Evolutionary conservation across 2,888 invertebrate genomes (phyloP).

Genomic region (Oegoconia quadripuncta): DNA sequence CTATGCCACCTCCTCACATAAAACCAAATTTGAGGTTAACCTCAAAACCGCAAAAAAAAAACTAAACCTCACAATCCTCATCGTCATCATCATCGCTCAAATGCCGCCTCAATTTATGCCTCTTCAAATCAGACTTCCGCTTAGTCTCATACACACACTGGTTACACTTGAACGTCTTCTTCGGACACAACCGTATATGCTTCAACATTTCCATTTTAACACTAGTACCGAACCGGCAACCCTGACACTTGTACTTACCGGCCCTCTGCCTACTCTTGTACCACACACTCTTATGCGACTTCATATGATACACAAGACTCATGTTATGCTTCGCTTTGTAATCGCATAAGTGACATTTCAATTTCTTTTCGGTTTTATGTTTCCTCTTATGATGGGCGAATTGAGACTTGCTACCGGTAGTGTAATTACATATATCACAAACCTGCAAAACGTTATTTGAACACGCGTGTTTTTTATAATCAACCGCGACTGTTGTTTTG

Average conservation of each 20-base stretch:
- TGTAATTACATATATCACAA: slow-evolving; percentile 49
- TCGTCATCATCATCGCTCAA: slow-evolving; percentile 2
- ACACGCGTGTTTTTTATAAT: slow-evolving; percentile 1
- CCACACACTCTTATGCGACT: slow-evolving; percentile 31
- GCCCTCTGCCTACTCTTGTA: too few species aligned
- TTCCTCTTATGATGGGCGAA: slow-evolving; percentile 43
- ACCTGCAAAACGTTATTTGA: slow-evolving; percentile 33
- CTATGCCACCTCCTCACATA: too few species aligned
- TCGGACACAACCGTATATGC: background rate
- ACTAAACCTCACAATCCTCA: slow-evolving; percentile 13
- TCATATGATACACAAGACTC: slow-evolving; percentile 55
- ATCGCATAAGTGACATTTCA: slow-evolving; percentile 48
- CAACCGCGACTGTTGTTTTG: background rate
- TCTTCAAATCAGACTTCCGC: slow-evolving; percentile 34
- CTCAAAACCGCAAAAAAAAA: too few species aligned
- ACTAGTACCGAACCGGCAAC: slow-evolving; percentile 22
- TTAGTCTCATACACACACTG: slow-evolving; percentile 37
- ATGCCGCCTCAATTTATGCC: slow-evolving; percentile 34
- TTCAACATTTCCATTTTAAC: slow-evolving; percentile 16
- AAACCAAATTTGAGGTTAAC: too few species aligned
- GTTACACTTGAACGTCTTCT: slow-evolving; percentile 25
- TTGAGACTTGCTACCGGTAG: slow-evolving; percentile 41
- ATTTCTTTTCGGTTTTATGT: slow-evolving; percentile 44
- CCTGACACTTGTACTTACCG: too few species aligned
- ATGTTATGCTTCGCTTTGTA: slow-evolving; percentile 54